These are phyloP conservation scores for Pseudomugil gertrudae DNA, from an alignment of 2,797 vertebrate species.

Conservation along the genomic window DNA sequence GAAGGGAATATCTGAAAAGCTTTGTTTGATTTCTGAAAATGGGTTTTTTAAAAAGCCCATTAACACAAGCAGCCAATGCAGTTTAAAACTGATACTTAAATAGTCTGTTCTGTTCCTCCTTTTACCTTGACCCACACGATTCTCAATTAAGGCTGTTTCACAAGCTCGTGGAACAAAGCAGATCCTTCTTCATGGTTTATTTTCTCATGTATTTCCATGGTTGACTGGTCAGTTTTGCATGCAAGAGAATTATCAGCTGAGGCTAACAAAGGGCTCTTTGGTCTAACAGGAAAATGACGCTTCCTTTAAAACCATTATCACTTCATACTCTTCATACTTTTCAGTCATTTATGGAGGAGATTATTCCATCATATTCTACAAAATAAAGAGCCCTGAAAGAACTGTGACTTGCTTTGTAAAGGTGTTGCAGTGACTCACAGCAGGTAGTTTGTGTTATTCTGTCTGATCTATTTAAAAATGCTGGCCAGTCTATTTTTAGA, in stretches of 20 bases:
- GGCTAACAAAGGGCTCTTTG: constrained; percentile 50
- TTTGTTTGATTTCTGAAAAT: neutral
- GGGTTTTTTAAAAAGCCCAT: neutral
- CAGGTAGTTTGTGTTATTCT: neutral
- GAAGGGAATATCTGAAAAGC: neutral
- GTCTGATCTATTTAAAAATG: constrained; percentile 1
- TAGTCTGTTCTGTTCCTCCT: neutral
- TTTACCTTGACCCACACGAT: no score
- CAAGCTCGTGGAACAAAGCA: neutral
- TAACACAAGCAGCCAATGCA: neutral
- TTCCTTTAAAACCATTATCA: neutral
- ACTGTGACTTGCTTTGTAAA: neutral
- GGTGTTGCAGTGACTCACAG: neutral
- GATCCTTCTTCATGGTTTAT: constrained; percentile 4
- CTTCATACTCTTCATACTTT: neutral
- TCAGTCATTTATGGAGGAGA: neutral
- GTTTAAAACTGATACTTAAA: neutral
- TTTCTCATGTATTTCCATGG: constrained; percentile 14
- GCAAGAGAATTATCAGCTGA: constrained; percentile 30
- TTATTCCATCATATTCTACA: neutral
- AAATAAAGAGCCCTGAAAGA: neutral
- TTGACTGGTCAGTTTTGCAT: constrained; percentile 66
- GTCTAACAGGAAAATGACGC: constrained; percentile 47
- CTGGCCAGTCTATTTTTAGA: neutral
- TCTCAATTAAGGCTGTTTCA: no score